These are phyloP conservation scores for Hystrix cristata DNA, from an alignment of 2,113 vertebrate genomes.

Conservation along the genomic window DNA sequence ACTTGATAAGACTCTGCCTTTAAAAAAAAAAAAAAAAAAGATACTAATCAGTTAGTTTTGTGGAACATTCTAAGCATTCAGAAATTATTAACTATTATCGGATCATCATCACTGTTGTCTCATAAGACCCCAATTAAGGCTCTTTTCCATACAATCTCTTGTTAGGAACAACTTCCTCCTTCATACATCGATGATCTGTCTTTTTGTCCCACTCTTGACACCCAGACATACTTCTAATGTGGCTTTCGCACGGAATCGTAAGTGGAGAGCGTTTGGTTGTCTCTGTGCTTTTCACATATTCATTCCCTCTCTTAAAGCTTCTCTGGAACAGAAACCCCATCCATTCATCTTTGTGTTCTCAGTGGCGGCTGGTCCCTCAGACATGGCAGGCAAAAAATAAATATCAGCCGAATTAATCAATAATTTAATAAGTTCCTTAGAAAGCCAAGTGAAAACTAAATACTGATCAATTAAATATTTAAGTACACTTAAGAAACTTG, in stretches of 20 bases:
- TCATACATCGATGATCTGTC: neutral
- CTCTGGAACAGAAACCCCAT: neutral
- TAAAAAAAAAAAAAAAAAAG: neutral
- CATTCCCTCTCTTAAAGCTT: neutral
- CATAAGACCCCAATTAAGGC: neutral
- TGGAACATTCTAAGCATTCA: neutral
- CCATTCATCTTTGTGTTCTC: conserved; percentile 51
- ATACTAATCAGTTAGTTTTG: neutral
- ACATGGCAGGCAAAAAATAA: conserved; percentile 49
- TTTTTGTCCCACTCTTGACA: neutral
- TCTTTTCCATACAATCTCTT: neutral
- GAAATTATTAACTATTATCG: neutral
- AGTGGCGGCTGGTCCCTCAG: neutral
- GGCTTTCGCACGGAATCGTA: neutral
- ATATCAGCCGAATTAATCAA: conserved; percentile 63
- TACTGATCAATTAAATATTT: conserved; percentile 54
- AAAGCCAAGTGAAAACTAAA: conserved; percentile 56
- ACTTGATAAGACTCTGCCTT: too few species aligned
- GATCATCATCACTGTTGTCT: neutral
- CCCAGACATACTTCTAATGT: neutral
- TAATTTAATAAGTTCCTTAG: conserved; percentile 56
- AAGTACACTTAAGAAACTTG: conserved; percentile 13
- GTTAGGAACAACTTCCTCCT: neutral
- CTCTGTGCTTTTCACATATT: neutral
- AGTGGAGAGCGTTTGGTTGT: neutral